Base-by-base conservation (phyloP, 1,140 invertebrate genomes). In the Hyphantria cunea region DNA sequence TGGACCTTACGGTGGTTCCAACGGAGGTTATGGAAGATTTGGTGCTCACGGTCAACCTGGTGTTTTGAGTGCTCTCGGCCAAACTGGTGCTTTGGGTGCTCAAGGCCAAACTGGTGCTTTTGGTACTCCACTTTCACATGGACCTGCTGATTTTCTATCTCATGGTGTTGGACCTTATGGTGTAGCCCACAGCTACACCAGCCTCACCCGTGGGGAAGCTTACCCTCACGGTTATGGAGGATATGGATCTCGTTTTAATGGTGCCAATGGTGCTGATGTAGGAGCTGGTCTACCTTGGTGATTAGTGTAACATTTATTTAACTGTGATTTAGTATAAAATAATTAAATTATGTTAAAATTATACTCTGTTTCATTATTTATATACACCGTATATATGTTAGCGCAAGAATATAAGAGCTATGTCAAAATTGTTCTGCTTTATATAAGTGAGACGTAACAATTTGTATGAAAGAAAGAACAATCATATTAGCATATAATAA, bases 11-110 rank as follows among this genome's bases (percentile, higher is more conserved):
- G 66, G 70, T 52, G 68, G 62, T 7, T 60, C 72, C 4, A 67
- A 69, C n/a, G 62, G 42, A 41, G 72, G 55, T 4, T 59, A 66
- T 8, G 56, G 66, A n/a, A n/a, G n/a, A n/a, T n/a, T n/a, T n/a
- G n/a, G 69, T 33, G 44, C 39, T 48, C 5, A 25, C 17, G 17
- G 5, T 5, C 17, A 25, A 25, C 17, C 2, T 25, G 17, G 17
- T 25, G 17, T 5, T 25, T 25, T 25, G 17, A 5, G 17, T 25
- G 17, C 17, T 25, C 52, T 48, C 5, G 17, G 5, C 17, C 17
- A 25, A 25, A 1, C 2, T 25, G 17, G 17, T 25, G 17, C 17
- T 25, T 25, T 25, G 12, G 69, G 69, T 33, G 44, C 39, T 48
- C 5, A 25, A 1, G 17, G 5, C 17, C 17, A 25, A 25, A 1